phyloP scores from a whole-genome alignment of 2,113 vertebrate genomes.

The Carettochelys insculpta region DNA sequence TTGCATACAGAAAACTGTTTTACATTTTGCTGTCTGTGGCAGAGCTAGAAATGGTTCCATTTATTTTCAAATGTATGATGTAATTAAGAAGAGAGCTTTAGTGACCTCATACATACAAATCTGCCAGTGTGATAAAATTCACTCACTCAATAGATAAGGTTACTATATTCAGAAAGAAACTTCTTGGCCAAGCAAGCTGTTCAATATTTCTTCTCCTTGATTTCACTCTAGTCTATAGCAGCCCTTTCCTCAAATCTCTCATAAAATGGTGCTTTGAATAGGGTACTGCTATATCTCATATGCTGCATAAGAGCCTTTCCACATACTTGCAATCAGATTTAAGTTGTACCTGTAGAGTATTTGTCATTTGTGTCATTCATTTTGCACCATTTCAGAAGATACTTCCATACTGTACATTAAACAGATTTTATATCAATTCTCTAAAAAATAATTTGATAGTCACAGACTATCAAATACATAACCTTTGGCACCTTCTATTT shows the following conservation, averaged over 20 bases:
- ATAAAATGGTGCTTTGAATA: not conserved
- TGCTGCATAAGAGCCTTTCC: not conserved
- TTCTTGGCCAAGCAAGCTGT: not conserved
- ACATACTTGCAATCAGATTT: not conserved
- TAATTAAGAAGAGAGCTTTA: not conserved
- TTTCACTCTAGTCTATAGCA: not conserved
- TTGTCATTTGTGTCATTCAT: fast-evolving
- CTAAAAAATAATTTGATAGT: not conserved
- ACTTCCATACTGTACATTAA: fast-evolving
- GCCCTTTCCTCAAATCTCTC: not conserved
- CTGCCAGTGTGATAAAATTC: not conserved
- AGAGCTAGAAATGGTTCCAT: not conserved
- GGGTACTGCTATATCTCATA: not conserved
- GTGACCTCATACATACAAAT: not conserved
- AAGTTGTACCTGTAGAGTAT: not conserved
- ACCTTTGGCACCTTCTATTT: not conserved
- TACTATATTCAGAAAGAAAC: fast-evolving
- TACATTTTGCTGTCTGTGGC: not conserved
- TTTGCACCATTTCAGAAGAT: not conserved
- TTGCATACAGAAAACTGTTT: not conserved
- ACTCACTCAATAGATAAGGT: not conserved
- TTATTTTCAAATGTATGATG: not conserved
- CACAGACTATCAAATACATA: not conserved
- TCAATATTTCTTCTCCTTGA: not conserved
- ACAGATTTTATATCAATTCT: fast-evolving